Evolutionary conservation across 2,797 vertebrate species (phyloP).

Genomic region (Synaphobranchus kaupii): DNA sequence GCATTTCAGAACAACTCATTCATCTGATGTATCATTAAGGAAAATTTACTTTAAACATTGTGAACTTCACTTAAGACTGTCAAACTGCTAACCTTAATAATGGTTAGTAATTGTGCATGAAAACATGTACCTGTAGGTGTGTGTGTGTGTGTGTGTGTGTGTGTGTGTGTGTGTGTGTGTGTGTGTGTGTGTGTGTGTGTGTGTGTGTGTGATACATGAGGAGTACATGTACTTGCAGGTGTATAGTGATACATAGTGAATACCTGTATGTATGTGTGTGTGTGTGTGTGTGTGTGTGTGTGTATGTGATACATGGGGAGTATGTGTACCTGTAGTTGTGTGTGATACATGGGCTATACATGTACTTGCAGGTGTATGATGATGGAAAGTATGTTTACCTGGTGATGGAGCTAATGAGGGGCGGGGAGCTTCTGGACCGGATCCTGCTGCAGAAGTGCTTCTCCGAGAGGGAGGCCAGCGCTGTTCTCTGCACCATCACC

Average conservation of each 20-base stretch:
- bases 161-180: neutral
- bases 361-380: slow-evolving; percentile 83
- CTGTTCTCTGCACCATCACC: slow-evolving; percentile 85
- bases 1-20: neutral
- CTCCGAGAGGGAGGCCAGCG: slow-evolving; percentile 88
- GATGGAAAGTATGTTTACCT: slow-evolving; percentile 87
- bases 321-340: neutral
- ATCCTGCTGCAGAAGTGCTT: slow-evolving; percentile 84
- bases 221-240: slow-evolving; percentile 43
- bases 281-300: no score
- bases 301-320: neutral
- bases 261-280: no score
- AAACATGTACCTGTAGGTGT: neutral
- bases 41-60: neutral
- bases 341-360: neutral
- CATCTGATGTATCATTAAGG: neutral
- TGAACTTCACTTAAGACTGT: neutral
- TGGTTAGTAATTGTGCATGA: neutral
- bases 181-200: neutral
- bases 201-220: neutral
- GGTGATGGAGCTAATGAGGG: slow-evolving; percentile 91
- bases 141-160: neutral
- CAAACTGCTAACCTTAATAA: neutral
- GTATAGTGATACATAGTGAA: no score
- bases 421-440: slow-evolving; percentile 89